Conservation (phyloP, 1,140 invertebrate genomes). For the Apolygus lucorum region DNA sequence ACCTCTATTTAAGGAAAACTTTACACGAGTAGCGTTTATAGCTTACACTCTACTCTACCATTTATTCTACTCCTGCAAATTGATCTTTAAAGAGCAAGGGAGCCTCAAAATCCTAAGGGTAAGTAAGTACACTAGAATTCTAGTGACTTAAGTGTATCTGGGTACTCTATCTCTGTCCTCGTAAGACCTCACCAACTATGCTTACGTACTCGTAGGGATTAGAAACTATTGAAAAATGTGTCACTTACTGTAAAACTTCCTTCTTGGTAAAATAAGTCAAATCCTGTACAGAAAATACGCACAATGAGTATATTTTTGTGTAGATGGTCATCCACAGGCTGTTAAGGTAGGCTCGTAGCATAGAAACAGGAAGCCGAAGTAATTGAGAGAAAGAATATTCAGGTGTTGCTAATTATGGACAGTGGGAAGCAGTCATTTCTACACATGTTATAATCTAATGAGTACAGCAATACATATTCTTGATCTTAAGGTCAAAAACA, state of each 20-base stretch:
- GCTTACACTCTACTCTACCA: too few relatives aligned
- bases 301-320: not conserved
- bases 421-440: too few relatives aligned
- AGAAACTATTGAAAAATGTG: not conserved
- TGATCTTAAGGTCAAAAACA: too few relatives aligned
- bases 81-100: not conserved
- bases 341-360: not conserved
- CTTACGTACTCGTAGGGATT: not conserved
- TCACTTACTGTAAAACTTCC: conserved; percentile 79
- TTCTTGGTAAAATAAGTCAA: conserved; percentile 85
- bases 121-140: not conserved
- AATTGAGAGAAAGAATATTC: not conserved
- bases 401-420: not conserved
- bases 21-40: too few relatives aligned
- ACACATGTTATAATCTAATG: too few relatives aligned
- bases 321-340: not conserved
- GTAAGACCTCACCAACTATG: not conserved
- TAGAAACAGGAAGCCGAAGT: not conserved
- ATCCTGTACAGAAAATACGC: conserved; percentile 55
- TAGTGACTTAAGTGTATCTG: not conserved
- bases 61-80: not conserved
- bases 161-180: conserved; percentile 1
- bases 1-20: too few relatives aligned
- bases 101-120: not conserved
- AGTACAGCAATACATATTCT: too few relatives aligned